Evolutionary conservation across 2,797 vertebrate species (phyloP).

Genomic region (Heteromormyrus szaboi): DNA sequence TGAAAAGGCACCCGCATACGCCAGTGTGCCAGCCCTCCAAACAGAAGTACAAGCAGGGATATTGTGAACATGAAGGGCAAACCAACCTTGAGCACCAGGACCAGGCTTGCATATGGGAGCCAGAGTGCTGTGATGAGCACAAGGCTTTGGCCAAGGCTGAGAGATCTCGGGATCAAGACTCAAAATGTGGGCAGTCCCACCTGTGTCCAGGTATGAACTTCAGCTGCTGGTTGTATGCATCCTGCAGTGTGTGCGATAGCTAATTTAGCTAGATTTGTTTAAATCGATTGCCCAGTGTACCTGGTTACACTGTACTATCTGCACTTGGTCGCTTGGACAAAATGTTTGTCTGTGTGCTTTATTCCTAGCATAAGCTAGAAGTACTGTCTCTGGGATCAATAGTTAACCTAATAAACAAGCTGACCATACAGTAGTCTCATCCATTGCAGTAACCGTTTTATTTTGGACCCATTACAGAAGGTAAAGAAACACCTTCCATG

Average conservation of each 20-base stretch:
- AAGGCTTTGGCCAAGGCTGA: conserved; percentile 29
- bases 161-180: conserved; percentile 21
- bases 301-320: background rate
- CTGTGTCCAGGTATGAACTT: conserved; percentile 29
- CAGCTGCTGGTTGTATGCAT: background rate
- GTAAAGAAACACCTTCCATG: background rate
- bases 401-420: background rate
- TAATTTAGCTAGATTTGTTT: background rate
- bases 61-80: conserved; percentile 11
- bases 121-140: conserved; percentile 30
- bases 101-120: conserved; percentile 18
- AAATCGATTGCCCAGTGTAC: background rate
- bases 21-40: conserved; percentile 22
- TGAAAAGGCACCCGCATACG: conserved; percentile 17
- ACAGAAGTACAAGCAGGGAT: conserved; percentile 21
- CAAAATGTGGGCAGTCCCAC: conserved; percentile 26
- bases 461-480: background rate
- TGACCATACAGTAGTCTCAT: background rate
- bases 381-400: background rate
- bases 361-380: background rate
- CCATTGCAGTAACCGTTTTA: background rate
- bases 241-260: background rate
- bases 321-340: background rate
- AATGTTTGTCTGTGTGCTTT: background rate
- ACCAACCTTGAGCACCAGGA: conserved; percentile 18